These are phyloP conservation scores for Forbesichthys papilliferus DNA, from an alignment of 2,113 vertebrate species.

Conservation along the genomic window DNA sequence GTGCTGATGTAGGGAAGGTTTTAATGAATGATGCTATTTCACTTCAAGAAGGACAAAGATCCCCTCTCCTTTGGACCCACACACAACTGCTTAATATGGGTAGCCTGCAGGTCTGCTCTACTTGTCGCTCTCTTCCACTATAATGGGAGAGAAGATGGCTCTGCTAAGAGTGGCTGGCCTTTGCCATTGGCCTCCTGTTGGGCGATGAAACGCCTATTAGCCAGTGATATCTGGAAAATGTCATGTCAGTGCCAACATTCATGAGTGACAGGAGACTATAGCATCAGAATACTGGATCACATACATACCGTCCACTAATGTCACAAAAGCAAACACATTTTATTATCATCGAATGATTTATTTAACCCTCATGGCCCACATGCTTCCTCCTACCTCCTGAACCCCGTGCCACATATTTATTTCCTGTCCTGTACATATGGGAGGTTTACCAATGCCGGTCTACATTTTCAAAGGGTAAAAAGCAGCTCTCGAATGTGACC, in stretches of 20 bases:
- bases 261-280: conserved; percentile 49
- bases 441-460: conserved; percentile 36
- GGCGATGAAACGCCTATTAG: conserved; percentile 51
- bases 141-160: conserved; percentile 53
- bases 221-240: conserved; percentile 49
- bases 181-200: conserved; percentile 54
- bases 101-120: conserved; percentile 60
- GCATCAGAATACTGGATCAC: conserved; percentile 49
- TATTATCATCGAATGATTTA: conserved; percentile 63
- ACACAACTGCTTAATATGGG: conserved; percentile 33
- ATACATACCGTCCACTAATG: conserved; percentile 42
- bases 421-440: conserved; percentile 58
- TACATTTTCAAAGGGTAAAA: conserved; percentile 46
- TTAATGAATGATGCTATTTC: conserved; percentile 56
- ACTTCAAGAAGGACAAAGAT: conserved; percentile 47
- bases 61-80: conserved; percentile 48
- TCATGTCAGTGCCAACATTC: conserved; percentile 67
- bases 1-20: conserved; percentile 50
- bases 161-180: conserved; percentile 47
- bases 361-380: conserved; percentile 68
- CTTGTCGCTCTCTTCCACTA: conserved; percentile 51
- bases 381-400: conserved; percentile 68
- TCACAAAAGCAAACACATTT: conserved; percentile 56
- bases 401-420: conserved; percentile 72
- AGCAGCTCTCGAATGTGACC: conserved; percentile 57